Conservation (phyloP, 2,888 invertebrate species). For the Micoletzkya japonica region DNA sequence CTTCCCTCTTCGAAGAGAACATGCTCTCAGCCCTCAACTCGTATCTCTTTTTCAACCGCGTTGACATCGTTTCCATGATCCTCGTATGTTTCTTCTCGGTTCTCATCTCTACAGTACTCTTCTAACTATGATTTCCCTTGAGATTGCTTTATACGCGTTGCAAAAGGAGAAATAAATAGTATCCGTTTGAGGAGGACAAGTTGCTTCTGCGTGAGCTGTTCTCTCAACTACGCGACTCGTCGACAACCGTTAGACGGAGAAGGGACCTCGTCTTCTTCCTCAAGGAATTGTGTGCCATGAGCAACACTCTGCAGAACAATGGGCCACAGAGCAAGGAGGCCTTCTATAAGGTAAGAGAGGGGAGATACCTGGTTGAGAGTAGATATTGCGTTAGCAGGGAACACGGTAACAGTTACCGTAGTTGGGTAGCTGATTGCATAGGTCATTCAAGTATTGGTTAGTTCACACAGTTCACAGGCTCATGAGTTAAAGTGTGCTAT, state of each 20-base stretch:
- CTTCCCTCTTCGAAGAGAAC: conserved; percentile 98
- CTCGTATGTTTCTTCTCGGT: conserved; percentile 67
- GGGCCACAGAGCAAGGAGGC: conserved; percentile 95
- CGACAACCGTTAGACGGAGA: conserved; percentile 81
- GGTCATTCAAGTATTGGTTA: no score
- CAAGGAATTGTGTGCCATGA: conserved; percentile 98
- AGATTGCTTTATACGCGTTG: not conserved
- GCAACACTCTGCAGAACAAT: conserved; percentile 94
- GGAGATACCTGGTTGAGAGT: not conserved
- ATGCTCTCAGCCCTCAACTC: conserved; percentile 94
- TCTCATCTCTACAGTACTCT: not conserved
- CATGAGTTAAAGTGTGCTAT: not conserved
- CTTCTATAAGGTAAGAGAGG: conserved; percentile 81
- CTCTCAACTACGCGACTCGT: conserved; percentile 85
- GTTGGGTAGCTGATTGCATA: no score
- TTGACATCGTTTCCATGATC: conserved; percentile 95
- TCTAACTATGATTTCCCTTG: not conserved
- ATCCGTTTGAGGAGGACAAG: conserved; percentile 83
- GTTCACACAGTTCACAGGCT: no score
- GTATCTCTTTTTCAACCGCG: conserved; percentile 99
- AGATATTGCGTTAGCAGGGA: no score
- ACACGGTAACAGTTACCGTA: no score
- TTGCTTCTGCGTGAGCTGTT: conserved; percentile 93
- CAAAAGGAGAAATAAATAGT: not conserved
- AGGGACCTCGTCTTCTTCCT: conserved; percentile 93